Conservation (phyloP, 2,797 vertebrate genomes). For the Acanthiza pusilla region DNA sequence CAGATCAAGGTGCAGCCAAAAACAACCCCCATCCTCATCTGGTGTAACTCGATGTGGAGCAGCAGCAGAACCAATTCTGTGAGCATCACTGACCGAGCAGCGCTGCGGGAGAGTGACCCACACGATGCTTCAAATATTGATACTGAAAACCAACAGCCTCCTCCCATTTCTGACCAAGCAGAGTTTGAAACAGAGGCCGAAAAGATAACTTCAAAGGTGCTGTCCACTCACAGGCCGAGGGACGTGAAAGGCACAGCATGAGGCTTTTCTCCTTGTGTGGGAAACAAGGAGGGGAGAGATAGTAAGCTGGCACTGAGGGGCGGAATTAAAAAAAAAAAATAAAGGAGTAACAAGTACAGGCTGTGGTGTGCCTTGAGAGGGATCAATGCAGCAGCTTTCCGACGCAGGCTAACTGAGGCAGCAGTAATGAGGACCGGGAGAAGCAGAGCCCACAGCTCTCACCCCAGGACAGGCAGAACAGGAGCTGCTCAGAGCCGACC, state of each 20-base stretch:
- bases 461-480: not conserved
- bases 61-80: not conserved
- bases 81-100: rapidly evolving
- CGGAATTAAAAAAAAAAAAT: not conserved
- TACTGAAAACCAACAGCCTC: not conserved
- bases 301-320: not conserved
- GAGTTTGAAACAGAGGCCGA: constrained; percentile 13
- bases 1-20: constrained; percentile 12
- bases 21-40: not conserved
- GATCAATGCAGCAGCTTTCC: not conserved
- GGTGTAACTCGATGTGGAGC: not conserved
- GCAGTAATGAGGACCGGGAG: not conserved
- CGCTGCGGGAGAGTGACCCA: rapidly evolving
- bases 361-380: constrained; percentile 9
- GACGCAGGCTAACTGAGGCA: not conserved
- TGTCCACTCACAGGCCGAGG: not conserved
- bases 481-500: rapidly evolving
- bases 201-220: constrained; percentile 34
- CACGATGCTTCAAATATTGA: not conserved
- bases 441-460: not conserved
- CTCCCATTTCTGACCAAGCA: constrained; percentile 24
- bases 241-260: constrained; percentile 30
- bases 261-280: constrained; percentile 31
- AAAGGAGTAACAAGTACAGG: not conserved
- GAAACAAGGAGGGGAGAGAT: constrained; percentile 24